phyloP scores from a whole-genome alignment of 92 coral and sea anemone genomes.

The Blastomussa wellsi region DNA sequence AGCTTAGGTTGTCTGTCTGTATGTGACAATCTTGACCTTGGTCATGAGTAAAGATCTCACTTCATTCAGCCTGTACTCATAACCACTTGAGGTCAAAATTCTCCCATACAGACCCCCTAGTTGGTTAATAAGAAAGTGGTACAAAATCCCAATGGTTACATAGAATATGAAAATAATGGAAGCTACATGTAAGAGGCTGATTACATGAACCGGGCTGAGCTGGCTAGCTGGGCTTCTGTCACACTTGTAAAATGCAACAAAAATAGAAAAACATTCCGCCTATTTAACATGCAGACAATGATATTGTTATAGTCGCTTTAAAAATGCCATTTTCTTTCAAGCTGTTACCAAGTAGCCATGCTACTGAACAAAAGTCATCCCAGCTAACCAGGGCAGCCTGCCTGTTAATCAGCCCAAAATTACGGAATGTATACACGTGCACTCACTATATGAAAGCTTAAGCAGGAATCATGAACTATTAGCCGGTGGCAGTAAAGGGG shows the following conservation, averaged over 20 bases:
- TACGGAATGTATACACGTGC: slow-evolving; percentile 16
- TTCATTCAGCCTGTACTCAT: no score
- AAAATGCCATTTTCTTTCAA: slow-evolving; percentile 24
- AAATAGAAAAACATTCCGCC: neutral
- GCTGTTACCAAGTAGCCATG: slow-evolving; percentile 12
- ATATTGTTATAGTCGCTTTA: slow-evolving; percentile 5
- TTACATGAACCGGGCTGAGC: slow-evolving; percentile 20
- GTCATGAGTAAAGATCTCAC: no score
- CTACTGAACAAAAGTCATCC: neutral
- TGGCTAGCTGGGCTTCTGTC: neutral
- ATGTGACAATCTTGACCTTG: no score
- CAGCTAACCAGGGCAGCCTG: slow-evolving; percentile 27
- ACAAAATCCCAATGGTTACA: no score
- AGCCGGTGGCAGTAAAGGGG: slow-evolving; percentile 54
- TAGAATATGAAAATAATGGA: slow-evolving; percentile 31
- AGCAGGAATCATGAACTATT: slow-evolving; percentile 2
- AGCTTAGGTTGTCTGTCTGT: no score
- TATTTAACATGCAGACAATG: neutral
- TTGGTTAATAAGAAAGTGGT: no score
- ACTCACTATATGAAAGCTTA: neutral
- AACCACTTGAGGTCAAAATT: no score
- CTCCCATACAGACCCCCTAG: no score
- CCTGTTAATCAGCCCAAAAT: slow-evolving; percentile 32
- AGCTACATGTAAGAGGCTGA: slow-evolving; percentile 35
- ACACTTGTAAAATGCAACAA: neutral